Percentiles rank a stretch among this genome's conserved stretches.
Evolutionary conservation across 2,113 vertebrate species (phyloP).

Genomic region (Corynorhinus townsendii): DNA sequence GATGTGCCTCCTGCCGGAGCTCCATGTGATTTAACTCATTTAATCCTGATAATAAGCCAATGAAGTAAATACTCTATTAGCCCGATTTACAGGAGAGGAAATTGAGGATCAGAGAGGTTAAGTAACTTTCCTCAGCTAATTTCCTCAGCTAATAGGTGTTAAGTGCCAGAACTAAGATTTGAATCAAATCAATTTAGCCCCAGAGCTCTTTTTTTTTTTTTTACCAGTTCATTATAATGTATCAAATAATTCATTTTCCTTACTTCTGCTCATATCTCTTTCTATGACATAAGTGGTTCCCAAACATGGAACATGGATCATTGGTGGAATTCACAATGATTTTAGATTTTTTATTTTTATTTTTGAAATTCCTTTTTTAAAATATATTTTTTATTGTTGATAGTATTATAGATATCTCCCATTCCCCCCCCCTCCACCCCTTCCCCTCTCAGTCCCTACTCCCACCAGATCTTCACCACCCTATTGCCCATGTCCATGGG

Average conservation of each 20-base stretch:
- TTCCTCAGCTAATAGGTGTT: neutral
- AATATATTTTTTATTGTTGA: no score
- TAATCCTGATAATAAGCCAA: neutral
- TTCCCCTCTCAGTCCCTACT: no score
- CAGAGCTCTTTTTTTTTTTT: neutral
- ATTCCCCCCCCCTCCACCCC: rapidly evolving
- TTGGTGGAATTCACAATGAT: neutral
- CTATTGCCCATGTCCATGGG: no score
- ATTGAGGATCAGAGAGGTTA: neutral
- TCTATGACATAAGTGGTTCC: neutral
- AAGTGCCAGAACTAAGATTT: neutral
- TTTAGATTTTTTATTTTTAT: neutral
- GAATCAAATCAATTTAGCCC: neutral
- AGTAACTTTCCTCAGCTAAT: neutral
- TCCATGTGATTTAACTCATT: neutral
- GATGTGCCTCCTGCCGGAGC: rapidly evolving
- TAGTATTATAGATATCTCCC: no score
- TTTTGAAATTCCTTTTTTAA: no score
- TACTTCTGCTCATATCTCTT: neutral
- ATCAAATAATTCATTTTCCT: neutral
- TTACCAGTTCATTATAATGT: neutral
- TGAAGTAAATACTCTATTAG: neutral
- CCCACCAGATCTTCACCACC: no score
- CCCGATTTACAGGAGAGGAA: neutral
- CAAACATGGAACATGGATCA: neutral